These are phyloP conservation scores for Anastrepha obliqua DNA, from an alignment of 1,140 invertebrate species.

Conservation along the genomic window DNA sequence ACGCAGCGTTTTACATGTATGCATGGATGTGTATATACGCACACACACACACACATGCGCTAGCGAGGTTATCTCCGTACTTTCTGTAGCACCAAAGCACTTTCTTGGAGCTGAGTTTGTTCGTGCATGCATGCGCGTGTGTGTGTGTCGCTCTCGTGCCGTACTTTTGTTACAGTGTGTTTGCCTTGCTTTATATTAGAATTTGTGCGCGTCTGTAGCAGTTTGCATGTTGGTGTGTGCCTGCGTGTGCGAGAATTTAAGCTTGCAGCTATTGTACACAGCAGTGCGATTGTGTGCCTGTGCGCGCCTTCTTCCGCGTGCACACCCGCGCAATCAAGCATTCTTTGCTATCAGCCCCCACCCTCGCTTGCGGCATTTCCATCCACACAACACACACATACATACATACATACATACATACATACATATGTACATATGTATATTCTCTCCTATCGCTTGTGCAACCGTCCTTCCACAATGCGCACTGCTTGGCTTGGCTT, in stretches of 20 bases:
- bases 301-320: slow-evolving; percentile 22
- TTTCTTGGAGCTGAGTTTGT: slow-evolving; percentile 52
- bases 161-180: slow-evolving; percentile 58
- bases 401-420: too few relatives aligned
- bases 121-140: slow-evolving; percentile 28
- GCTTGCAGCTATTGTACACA: slow-evolving; percentile 73
- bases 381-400: too few relatives aligned
- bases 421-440: too few relatives aligned
- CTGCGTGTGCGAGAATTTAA: slow-evolving; percentile 71
- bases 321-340: slow-evolving; percentile 26
- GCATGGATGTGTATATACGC: neutral
- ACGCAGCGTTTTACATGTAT: neutral
- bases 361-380: neutral
- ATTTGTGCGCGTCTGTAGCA: slow-evolving; percentile 50
- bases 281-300: slow-evolving; percentile 26
- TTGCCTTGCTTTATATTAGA: slow-evolving; percentile 50
- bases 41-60: neutral
- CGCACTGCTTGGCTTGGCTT: neutral
- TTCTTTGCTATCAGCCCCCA: neutral
- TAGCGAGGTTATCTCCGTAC: neutral
- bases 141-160: slow-evolving; percentile 55
- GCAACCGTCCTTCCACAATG: slow-evolving; percentile 9
- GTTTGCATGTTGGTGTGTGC: slow-evolving; percentile 58
- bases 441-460: neutral
- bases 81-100: slow-evolving; percentile 25